These are phyloP conservation scores for Dorcus parallelipipedus DNA, from an alignment of 2,888 invertebrate species.

Conservation along the genomic window DNA sequence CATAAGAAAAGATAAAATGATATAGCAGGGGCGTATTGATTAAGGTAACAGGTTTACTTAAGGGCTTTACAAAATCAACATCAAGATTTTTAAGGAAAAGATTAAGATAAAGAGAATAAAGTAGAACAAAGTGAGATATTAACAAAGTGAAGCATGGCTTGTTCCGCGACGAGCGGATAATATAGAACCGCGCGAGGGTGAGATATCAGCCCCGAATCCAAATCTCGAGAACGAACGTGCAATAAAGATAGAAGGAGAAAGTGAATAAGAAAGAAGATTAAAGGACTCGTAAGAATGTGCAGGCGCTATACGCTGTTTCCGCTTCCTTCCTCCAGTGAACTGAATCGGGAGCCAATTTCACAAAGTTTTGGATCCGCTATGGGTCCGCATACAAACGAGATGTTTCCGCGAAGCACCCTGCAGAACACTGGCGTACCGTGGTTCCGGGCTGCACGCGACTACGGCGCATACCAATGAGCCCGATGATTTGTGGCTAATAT, in stretches of 20 bases:
- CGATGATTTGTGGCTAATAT: conserved; percentile 49
- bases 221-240: conserved; percentile 59
- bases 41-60: background rate
- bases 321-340: conserved; percentile 53
- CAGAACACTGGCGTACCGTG: conserved; percentile 40
- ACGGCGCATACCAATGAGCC: conserved; percentile 42
- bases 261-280: conserved; percentile 59
- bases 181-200: conserved; percentile 35
- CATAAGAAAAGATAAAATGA: no score
- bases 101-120: conserved; percentile 46
- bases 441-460: conserved; percentile 31
- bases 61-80: background rate
- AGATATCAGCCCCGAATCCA: conserved; percentile 47
- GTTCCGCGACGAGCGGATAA: conserved; percentile 44
- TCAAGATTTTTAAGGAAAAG: conserved; percentile 26
- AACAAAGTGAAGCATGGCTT: conserved; percentile 46
- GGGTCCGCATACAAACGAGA: conserved; percentile 52
- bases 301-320: conserved; percentile 39
- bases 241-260: conserved; percentile 63
- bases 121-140: conserved; percentile 48
- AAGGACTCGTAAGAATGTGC: conserved; percentile 43
- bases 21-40: no score
- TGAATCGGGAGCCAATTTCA: conserved; percentile 56
- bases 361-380: conserved; percentile 52
- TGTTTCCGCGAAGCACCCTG: conserved; percentile 40